Conservation (phyloP, 2,888 invertebrate species). For the Synergus gifuensis region DNA sequence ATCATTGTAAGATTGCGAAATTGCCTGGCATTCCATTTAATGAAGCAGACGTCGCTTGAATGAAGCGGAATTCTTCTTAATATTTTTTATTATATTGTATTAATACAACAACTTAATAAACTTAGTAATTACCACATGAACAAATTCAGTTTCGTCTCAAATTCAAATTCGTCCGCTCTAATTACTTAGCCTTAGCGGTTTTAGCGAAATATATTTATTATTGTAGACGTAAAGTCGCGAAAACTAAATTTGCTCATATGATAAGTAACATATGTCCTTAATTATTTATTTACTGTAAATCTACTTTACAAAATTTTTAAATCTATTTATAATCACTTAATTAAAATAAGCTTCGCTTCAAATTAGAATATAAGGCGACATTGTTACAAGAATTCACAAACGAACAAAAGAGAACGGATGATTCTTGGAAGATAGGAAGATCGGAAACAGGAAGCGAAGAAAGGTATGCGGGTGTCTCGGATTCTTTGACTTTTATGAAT, state of each 20-base stretch:
- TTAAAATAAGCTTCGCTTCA: not conserved
- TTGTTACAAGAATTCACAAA: not conserved
- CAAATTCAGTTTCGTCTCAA: too few relatives aligned
- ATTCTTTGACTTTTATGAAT: constrained; percentile 7
- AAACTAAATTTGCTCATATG: too few relatives aligned
- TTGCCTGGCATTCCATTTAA: not conserved
- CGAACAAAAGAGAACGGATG: not conserved
- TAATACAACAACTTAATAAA: too few relatives aligned
- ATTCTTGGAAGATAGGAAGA: not conserved
- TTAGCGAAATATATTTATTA: too few relatives aligned
- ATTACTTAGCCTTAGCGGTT: too few relatives aligned
- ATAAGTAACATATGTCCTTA: too few relatives aligned
- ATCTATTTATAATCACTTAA: not conserved
- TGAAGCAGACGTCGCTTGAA: not conserved
- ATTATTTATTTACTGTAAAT: too few relatives aligned
- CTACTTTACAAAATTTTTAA: not conserved
- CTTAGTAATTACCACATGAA: too few relatives aligned
- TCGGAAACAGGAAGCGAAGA: not conserved
- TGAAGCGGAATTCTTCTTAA: not conserved
- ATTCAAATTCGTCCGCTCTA: too few relatives aligned
- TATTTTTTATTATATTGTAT: not conserved
- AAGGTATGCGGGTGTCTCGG: constrained; percentile 2
- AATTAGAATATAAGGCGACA: not conserved
- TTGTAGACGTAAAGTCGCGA: too few relatives aligned
- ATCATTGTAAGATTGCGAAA: not conserved